Evolutionary conservation across 2,888 invertebrate genomes (phyloP), one percentile per base, ranked within the genome.

Genomic region (Clitarchus hookeri): DNA sequence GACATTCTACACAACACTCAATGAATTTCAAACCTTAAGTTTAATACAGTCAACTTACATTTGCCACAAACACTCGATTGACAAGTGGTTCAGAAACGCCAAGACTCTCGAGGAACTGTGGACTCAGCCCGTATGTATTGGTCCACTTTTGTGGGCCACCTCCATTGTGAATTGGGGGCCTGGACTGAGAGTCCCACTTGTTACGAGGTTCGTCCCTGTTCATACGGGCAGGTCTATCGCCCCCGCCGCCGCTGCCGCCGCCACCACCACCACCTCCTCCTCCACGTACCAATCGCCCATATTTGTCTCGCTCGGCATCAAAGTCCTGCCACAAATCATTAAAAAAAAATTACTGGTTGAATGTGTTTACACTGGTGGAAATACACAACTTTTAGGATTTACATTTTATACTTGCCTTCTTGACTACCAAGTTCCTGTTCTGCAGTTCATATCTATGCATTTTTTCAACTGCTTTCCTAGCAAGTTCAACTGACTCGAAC

Each of bases 61-160:
- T 99, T 88, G 99, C 98, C 89, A 99, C 97, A 94, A 99, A 99
- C 87, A 99, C 96, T 92, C 97, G 96, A 91, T 97, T 97, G 89
- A 97, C 96, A 89, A 99, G 94, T 87, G 99, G 98, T 89, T 98
- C 97, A 90, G 96, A 96, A 88, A 99, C 98, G 91, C 97, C 97
- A 88, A 99, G 95, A 88, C 97, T 97, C 90, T 98, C 97, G 90
- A 99, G 94, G 92, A 99, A 98, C 90, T 97, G 97, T 87, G 97
- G 95, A 92, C 97, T 98, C 89, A 99, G 93, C 87, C 98, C 98
- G 92, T 97, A 99, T 44, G 98, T 98, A 92, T 98, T 98, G 91
- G 95, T 97, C 92, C 93, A 94, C 90, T 94, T 94, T 86, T 91
- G 92, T 87, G 92, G 91, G n/a, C 54, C 87, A 84, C 80, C 84